Evolutionary conservation across 1,140 invertebrate species (phyloP), one percentile per base, ranked within the genome.

Genomic region (Aphaenogaster ashmeadi): DNA sequence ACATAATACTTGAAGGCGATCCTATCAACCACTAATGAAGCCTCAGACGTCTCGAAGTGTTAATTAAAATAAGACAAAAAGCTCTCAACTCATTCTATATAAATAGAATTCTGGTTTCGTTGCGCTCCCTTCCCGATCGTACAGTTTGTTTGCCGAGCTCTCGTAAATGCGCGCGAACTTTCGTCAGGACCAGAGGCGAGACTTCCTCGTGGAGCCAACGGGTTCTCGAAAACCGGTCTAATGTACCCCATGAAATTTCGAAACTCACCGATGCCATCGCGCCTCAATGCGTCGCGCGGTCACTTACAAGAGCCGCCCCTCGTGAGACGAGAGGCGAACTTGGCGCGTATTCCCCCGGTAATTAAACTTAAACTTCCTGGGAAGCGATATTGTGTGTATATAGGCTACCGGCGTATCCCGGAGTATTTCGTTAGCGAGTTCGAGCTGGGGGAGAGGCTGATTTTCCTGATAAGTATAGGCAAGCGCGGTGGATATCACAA

Each of bases 281-380:
- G 54, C 41, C 41, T 47, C 54, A 36, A 83, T 83, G 79, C 66
- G 60, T 86, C 64, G 80, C 88, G 74, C 56, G 88, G 88, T 89
- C 88, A 89, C 77, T 89, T 56, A 62, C 72, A 71, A 89, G 83
- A 86, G 62, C 84, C 60, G 38, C 41, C 52, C 80, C 80, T 83
- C 52, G 50, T 56, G 69, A 83, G 27, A 83, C 71, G 69, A 75
- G 80, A 84, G 13, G 69, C 54, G 52, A 75, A 84, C 72, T 85
- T 64, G 52, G 62, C 67, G 44, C 41, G 54, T 85, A 64, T 90
- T 80, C 80, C 71, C 38, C 18, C 77, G 33, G 77, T 90, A 90
- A 90, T 90, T 90, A 90, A 90, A 90, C 89, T 90, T 89, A 89
- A 90, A 90, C 88, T 90, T 90, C 84, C 64, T 62, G 77, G 50